phyloP scores from a whole-genome alignment of 2,888 invertebrate genomes.

The Neoascia interrupta region DNA sequence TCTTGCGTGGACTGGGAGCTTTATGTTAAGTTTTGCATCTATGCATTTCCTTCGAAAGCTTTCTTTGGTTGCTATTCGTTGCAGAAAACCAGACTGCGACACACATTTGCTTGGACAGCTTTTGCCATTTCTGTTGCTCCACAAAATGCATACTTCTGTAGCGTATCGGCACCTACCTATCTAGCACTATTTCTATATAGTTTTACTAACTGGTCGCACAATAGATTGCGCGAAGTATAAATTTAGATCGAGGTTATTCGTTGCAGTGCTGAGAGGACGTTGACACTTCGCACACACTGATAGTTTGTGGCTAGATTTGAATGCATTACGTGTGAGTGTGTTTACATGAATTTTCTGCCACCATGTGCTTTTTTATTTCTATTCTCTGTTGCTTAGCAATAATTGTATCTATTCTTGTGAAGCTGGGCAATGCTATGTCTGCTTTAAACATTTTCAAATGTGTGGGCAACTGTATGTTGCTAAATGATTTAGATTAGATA shows the following conservation, averaged over 20 bases:
- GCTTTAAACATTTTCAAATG: too few species aligned
- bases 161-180: background rate
- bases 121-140: slow-evolving; percentile 23
- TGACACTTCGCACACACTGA: slow-evolving; percentile 70
- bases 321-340: slow-evolving; percentile 23
- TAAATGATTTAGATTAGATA: too few species aligned
- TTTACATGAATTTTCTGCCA: slow-evolving; percentile 14
- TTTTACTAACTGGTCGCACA: slow-evolving; percentile 59
- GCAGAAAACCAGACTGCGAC: background rate
- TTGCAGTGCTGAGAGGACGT: slow-evolving; percentile 79
- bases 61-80: background rate
- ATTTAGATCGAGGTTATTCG: slow-evolving; percentile 79
- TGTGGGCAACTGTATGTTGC: too few species aligned
- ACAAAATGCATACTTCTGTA: background rate
- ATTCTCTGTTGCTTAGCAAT: background rate
- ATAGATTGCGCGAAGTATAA: slow-evolving; percentile 72
- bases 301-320: background rate
- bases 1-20: slow-evolving; percentile 50
- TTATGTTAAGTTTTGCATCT: slow-evolving; percentile 23
- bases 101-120: slow-evolving; percentile 2
- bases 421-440: too few species aligned
- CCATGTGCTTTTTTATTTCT: slow-evolving; percentile 51
- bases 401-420: background rate
- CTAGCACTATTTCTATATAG: slow-evolving; percentile 23
- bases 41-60: slow-evolving; percentile 61